A percentile compares a stretch with the other conserved stretches of the same genome.
Conservation (phyloP, 2,113 vertebrate genomes). For the Platycercus adscitus region DNA sequence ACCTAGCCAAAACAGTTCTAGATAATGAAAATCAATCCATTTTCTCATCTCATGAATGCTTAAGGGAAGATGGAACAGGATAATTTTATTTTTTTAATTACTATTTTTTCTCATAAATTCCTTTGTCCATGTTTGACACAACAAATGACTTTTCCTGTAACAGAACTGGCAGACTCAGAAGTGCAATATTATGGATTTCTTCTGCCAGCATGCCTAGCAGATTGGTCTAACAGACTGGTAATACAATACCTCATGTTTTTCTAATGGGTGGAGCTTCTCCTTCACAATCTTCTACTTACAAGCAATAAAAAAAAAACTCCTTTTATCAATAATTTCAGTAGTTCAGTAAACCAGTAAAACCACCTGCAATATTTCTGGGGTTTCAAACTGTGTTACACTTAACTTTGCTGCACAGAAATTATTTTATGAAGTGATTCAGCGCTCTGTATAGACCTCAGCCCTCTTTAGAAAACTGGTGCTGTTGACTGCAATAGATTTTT, state of each 20-base stretch:
- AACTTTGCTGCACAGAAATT: conserved; percentile 20
- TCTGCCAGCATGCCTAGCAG: not conserved
- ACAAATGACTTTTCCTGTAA: not conserved
- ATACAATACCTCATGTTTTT: not conserved
- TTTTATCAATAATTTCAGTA: conserved; percentile 9
- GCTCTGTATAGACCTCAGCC: not conserved
- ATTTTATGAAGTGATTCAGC: conserved; percentile 7
- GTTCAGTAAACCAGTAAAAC: not conserved
- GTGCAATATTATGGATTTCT: not conserved
- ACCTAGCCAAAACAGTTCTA: not conserved
- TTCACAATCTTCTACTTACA: not conserved
- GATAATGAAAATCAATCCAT: not conserved
- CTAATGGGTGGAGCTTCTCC: not conserved
- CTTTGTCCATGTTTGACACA: not conserved
- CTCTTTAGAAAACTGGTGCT: conserved; percentile 3
- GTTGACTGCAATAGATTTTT: conserved; percentile 28
- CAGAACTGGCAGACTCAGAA: not conserved
- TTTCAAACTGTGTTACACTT: not conserved
- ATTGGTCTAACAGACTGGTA: not conserved
- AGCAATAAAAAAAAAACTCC: not conserved
- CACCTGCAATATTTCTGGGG: conserved; percentile 1
- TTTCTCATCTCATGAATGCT: not conserved
- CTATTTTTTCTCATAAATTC: not conserved
- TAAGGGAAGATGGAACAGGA: not conserved
- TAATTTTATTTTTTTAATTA: not conserved